Evolutionary conservation across 2,797 vertebrate genomes (phyloP).

Genomic region (Pachyuromys duprasi): DNA sequence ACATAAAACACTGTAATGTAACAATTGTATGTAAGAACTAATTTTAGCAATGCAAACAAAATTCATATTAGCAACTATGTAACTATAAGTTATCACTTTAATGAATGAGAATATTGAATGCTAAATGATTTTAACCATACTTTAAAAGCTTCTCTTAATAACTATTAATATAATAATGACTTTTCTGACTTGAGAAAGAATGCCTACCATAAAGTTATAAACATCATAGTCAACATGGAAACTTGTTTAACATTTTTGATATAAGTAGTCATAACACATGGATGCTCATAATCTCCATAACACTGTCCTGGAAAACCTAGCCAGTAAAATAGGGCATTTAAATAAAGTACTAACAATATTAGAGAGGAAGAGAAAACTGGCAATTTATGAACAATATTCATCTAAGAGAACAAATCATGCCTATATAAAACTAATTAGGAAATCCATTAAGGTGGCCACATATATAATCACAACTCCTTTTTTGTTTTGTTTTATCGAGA

Average conservation of each 20-base stretch:
- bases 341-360: not conserved
- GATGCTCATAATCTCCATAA: not conserved
- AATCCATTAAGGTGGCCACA: not conserved
- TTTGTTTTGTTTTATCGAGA: no score
- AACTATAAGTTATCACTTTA: conserved; percentile 56
- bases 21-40: not conserved
- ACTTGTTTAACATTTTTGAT: conserved; percentile 40
- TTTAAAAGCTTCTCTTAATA: not conserved
- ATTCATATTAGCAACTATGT: conserved; percentile 46
- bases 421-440: not conserved
- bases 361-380: not conserved
- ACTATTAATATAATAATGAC: not conserved
- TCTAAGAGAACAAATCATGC: not conserved
- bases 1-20: not conserved
- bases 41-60: conserved; percentile 46
- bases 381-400: not conserved
- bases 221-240: conserved; percentile 39
- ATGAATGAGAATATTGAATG: conserved; percentile 28
- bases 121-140: conserved; percentile 47
- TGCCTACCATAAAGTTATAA: not conserved
- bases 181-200: conserved; percentile 7
- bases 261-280: not conserved
- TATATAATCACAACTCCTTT: not conserved
- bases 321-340: not conserved
- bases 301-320: not conserved